Base-by-base conservation (phyloP, 2,113 vertebrate genomes). In the Ceyx cyanopectus region DNA sequence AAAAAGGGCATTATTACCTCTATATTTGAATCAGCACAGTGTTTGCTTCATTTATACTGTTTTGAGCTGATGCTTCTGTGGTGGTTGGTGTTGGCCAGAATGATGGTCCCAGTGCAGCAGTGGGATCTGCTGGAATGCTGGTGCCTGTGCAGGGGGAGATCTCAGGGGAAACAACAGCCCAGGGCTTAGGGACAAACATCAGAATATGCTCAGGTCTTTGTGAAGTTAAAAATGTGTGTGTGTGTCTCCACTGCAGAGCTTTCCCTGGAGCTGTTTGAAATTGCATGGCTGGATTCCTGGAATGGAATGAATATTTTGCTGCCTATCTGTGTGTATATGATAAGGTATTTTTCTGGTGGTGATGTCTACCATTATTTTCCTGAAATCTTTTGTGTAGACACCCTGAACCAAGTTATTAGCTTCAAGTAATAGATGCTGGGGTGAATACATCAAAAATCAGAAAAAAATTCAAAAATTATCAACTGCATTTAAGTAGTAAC, bases 161-260 rank as follows among this genome's bases (percentile, higher is more conserved):
- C 21, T 0, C 34, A 16, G 46, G 0, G 0, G 45, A 72, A 75
- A 8, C 22, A 32, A 56, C 0, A 0, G 29, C 67, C 72, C 54
- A 5, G 37, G 58, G 56, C 7, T 20, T 37, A 1, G 22, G 50
- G 24, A 26, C 46, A 43, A 66, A 21, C 1, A 1, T 41, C 32
- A 27, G 8, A 53, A 21, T 15, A 6, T 3, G 5, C 41, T 18
- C 34, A 30, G 2, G 9, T 24, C 18, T 43, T 48, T 4, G 7
- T 78, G 14, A 24, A 45, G n/a, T 57, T 61, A n/a, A 43, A 81
- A 82, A 30, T 34, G 4, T 7, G 2, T 18, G 11, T 21, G 11
- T 53, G 14, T 67, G 22, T 51, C n/a, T 66, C 27, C 8, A 27
- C 69, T 70, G 30, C 30, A 53, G n/a, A 87, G 78, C 53, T 58